Percentiles rank a stretch among this genome's conserved stretches.
These are phyloP conservation scores for Gila robusta DNA, from an alignment of 2,797 vertebrate genomes.

Conservation along the genomic window DNA sequence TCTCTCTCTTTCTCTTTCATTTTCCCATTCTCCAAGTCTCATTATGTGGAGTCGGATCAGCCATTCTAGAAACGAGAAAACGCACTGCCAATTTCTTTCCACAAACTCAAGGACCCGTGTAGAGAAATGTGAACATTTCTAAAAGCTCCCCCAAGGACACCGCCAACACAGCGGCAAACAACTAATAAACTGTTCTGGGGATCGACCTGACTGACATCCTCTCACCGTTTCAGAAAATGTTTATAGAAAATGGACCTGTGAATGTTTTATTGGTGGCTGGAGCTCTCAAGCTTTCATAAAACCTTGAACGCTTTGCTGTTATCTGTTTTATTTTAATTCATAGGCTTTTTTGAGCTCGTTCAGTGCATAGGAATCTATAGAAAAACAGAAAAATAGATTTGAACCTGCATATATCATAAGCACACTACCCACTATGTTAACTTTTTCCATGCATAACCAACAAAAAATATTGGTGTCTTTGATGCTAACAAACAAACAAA, in stretches of 20 bases:
- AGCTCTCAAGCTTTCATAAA: not conserved
- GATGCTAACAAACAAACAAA: not conserved
- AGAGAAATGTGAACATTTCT: constrained; percentile 11
- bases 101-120: not conserved
- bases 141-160: constrained; percentile 21
- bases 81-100: not conserved
- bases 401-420: not conserved
- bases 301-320: constrained; percentile 3
- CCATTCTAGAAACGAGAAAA: not conserved
- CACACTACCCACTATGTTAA: not conserved
- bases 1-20: constrained; percentile 21
- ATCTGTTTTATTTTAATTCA: not conserved
- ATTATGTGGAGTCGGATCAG: not conserved
- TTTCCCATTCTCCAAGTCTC: not conserved
- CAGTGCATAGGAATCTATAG: not conserved
- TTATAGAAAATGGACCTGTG: not conserved
- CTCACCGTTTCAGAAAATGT: not conserved
- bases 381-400: not conserved
- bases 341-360: not conserved
- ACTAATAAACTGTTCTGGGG: not conserved
- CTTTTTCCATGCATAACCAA: not conserved
- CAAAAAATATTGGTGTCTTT: not conserved
- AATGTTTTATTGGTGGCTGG: not conserved
- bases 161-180: not conserved
- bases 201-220: not conserved